Conservation (phyloP, 2,888 invertebrate species). For the Leptarthrus brevirostris region DNA sequence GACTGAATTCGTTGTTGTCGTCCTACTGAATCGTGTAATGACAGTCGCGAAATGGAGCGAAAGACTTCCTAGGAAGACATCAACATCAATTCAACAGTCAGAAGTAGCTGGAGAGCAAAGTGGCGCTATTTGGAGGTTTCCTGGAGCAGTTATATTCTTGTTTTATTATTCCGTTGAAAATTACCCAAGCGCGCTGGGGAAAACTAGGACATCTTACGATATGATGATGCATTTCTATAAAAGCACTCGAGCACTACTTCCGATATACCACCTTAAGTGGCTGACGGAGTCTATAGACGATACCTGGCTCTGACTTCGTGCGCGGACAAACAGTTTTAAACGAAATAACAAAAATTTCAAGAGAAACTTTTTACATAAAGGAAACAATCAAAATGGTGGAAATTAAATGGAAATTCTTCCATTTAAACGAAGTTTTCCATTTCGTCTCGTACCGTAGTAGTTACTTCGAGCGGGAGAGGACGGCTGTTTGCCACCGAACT, state of each 20-base stretch:
- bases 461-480: no score
- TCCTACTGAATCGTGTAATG: not conserved
- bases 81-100: not conserved
- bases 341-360: conserved; percentile 45
- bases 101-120: conserved; percentile 17
- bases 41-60: conserved; percentile 5
- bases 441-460: not conserved
- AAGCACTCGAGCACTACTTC: conserved; percentile 23
- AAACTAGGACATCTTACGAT: conserved; percentile 40
- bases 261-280: conserved; percentile 22
- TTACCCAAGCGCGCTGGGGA: conserved; percentile 18
- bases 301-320: not conserved
- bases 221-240: conserved; percentile 38
- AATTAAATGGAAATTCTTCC: conserved; percentile 53
- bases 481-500: no score
- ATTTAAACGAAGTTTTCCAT: conserved; percentile 20
- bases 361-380: conserved; percentile 50
- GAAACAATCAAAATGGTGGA: conserved; percentile 53
- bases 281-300: conserved; percentile 2
- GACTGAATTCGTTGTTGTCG: not conserved
- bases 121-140: conserved; percentile 26
- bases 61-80: conserved; percentile 5
- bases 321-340: conserved; percentile 14
- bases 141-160: conserved; percentile 27
- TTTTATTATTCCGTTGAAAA: conserved; percentile 35